These are phyloP conservation scores for Rhynchomys soricoides DNA, from an alignment of 2,113 vertebrate species.

Conservation along the genomic window DNA sequence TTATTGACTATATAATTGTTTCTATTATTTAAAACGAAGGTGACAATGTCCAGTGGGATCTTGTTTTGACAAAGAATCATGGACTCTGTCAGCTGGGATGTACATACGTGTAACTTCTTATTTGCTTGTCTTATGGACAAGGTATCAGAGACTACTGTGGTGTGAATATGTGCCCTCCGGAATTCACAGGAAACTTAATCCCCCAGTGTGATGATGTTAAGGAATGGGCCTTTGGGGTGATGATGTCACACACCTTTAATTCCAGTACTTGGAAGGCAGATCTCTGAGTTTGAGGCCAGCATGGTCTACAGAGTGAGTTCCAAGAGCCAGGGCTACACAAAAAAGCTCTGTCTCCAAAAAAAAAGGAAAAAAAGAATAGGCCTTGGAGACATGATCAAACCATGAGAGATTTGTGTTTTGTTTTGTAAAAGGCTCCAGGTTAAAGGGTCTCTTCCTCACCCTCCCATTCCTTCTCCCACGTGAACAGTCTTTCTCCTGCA, in stretches of 20 bases:
- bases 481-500: not conserved
- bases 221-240: not conserved
- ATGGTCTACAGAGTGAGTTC: not conserved
- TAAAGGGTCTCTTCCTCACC: not conserved
- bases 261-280: not conserved
- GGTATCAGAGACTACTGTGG: not conserved
- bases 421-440: not conserved
- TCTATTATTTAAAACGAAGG: conserved; percentile 31
- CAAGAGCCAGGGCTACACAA: not conserved
- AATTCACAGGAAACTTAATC: not conserved
- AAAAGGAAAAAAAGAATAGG: not conserved
- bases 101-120: not conserved
- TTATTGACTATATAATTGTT: not conserved
- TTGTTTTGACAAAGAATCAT: not conserved
- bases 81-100: not conserved
- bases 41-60: not conserved
- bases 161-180: not conserved
- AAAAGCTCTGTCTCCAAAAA: not conserved
- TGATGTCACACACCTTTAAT: not conserved
- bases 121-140: not conserved
- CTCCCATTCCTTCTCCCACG: not conserved
- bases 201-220: not conserved
- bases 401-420: not conserved
- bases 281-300: not conserved
- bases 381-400: not conserved